These are phyloP conservation scores for Marmota flaviventris DNA, from an alignment of 2,113 vertebrate species.

Conservation along the genomic window DNA sequence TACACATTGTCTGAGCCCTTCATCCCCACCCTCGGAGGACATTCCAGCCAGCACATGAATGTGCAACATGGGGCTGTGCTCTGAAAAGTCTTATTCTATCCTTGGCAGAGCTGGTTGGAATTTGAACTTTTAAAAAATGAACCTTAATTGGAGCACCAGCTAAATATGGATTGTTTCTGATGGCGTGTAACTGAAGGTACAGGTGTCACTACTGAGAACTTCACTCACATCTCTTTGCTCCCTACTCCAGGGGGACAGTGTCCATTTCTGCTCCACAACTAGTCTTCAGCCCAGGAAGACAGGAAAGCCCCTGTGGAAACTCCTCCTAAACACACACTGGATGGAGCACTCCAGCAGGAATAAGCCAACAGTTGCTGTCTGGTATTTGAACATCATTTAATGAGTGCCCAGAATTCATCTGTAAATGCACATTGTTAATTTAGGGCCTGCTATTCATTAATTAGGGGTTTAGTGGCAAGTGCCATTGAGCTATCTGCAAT, in stretches of 20 bases:
- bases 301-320: slow-evolving; percentile 79
- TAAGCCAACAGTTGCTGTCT: slow-evolving; percentile 87
- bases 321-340: slow-evolving; percentile 72
- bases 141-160: slow-evolving; percentile 69
- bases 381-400: slow-evolving; percentile 92
- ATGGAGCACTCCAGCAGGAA: slow-evolving; percentile 80
- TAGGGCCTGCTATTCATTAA: slow-evolving; percentile 96
- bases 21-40: not conserved
- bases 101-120: slow-evolving; percentile 66
- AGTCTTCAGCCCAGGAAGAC: slow-evolving; percentile 78
- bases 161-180: slow-evolving; percentile 71
- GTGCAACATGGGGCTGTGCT: slow-evolving; percentile 44
- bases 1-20: slow-evolving; percentile 11
- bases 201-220: slow-evolving; percentile 79
- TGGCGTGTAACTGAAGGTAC: slow-evolving; percentile 71
- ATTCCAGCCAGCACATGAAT: slow-evolving; percentile 49
- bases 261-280: slow-evolving; percentile 80
- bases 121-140: not conserved
- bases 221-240: slow-evolving; percentile 54
- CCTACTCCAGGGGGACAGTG: not conserved
- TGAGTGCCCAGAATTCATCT: slow-evolving; percentile 94
- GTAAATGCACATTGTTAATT: slow-evolving; percentile 94
- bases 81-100: slow-evolving; percentile 56
- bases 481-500: slow-evolving; percentile 95
- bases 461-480: slow-evolving; percentile 96